A percentile compares a stretch with the other conserved stretches of the same genome.
These are phyloP conservation scores for Endotricha flammealis DNA, from an alignment of 2,888 invertebrate genomes.

Conservation along the genomic window DNA sequence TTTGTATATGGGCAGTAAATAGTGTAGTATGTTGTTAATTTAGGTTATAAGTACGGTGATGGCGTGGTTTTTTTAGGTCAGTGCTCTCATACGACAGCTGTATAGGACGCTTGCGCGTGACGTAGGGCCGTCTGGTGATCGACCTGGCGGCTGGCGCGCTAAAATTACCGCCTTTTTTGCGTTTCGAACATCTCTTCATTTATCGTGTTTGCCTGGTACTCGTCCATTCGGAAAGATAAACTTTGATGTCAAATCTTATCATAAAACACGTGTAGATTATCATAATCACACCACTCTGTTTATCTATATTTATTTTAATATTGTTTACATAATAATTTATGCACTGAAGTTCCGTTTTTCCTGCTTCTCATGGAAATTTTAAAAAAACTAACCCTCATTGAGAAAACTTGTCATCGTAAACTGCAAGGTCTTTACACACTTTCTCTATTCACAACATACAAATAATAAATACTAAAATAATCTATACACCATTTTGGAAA, in stretches of 20 bases:
- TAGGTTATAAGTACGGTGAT: constrained; percentile 59
- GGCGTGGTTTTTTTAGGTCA: constrained; percentile 72
- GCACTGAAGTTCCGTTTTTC: too few species aligned
- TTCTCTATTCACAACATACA: too few species aligned
- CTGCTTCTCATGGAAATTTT: too few species aligned
- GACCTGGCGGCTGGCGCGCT: constrained; percentile 64
- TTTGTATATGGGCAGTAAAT: constrained; percentile 11
- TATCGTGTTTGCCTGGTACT: constrained; percentile 27
- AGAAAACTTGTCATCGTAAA: too few species aligned
- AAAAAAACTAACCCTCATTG: too few species aligned
- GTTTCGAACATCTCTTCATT: constrained; percentile 20
- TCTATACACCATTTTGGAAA: too few species aligned
- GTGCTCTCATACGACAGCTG: constrained; percentile 63
- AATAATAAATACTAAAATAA: too few species aligned
- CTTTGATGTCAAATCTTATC: not conserved
- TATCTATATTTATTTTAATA: too few species aligned
- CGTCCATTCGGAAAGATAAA: not conserved
- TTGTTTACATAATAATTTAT: too few species aligned
- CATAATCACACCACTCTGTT: too few species aligned
- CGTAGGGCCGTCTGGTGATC: constrained; percentile 56
- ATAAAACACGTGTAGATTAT: not conserved
- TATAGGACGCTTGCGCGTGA: constrained; percentile 62
- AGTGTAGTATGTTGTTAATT: constrained; percentile 18
- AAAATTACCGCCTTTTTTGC: constrained; percentile 50
- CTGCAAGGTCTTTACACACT: too few species aligned